phyloP scores from a whole-genome alignment of 2,888 invertebrate species.

The Synanthedon vespiformis region DNA sequence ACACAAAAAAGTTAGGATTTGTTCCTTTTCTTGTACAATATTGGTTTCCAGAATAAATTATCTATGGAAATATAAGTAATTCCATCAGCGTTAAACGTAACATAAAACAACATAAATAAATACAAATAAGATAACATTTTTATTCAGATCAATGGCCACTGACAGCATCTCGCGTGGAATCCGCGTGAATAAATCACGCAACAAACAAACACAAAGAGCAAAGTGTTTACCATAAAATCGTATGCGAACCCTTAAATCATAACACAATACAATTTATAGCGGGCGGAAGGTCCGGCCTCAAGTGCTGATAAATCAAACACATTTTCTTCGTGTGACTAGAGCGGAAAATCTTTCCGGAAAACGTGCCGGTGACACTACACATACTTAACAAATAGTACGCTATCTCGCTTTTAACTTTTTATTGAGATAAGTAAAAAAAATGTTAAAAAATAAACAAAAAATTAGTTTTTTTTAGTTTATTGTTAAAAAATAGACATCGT shows the following conservation, averaged over 20 bases:
- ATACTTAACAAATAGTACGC: not conserved
- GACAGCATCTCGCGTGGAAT: conserved; percentile 22
- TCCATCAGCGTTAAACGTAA: too few species aligned
- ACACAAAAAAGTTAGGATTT: too few species aligned
- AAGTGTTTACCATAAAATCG: conserved; percentile 69
- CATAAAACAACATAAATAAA: too few species aligned
- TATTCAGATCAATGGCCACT: conserved; percentile 19
- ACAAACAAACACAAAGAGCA: conserved; percentile 55
- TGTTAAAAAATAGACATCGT: too few species aligned
- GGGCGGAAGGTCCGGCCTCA: conserved; percentile 65
- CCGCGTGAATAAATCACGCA: conserved; percentile 43
- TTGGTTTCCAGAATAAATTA: too few species aligned
- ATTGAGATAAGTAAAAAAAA: conserved; percentile 3
- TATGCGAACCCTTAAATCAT: conserved; percentile 64
- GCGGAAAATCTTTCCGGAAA: conserved; percentile 59
- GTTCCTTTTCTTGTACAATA: too few species aligned
- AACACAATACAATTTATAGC: conserved; percentile 69
- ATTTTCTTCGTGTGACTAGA: conserved; percentile 62
- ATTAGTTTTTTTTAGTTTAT: too few species aligned
- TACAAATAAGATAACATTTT: conserved; percentile 2
- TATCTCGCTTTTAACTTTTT: conserved; percentile 1
- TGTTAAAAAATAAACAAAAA: conserved; percentile 5
- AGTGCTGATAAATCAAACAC: conserved; percentile 68
- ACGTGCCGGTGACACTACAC: conserved; percentile 39
- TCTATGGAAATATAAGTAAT: too few species aligned